Percentiles rank a stretch among this genome's conserved stretches.
Evolutionary conservation across 2,113 vertebrate species (phyloP).

Genomic region (Eupsittula cactorum): DNA sequence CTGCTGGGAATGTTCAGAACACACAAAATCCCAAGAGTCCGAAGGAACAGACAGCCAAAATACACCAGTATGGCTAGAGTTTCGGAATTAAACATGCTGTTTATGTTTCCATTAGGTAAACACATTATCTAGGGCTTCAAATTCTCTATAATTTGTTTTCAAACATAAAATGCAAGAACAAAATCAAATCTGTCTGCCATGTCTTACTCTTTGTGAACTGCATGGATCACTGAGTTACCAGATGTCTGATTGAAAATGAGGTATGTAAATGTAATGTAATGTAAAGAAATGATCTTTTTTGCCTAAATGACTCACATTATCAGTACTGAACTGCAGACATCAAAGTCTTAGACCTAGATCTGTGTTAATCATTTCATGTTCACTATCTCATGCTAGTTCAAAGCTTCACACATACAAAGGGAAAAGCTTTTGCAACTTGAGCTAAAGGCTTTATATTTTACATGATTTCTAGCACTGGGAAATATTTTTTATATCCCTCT

Average conservation of each 20-base stretch:
- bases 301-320: neutral
- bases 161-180: neutral
- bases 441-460: neutral
- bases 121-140: neutral
- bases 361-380: neutral
- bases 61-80: neutral
- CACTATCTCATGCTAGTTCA: neutral
- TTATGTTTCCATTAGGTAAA: constrained; percentile 47
- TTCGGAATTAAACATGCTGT: neutral
- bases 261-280: neutral
- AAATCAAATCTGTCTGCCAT: neutral
- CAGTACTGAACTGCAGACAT: neutral
- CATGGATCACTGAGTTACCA: neutral
- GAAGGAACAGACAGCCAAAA: constrained; percentile 7
- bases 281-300: neutral
- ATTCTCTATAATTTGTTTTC: neutral
- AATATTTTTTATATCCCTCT: neutral
- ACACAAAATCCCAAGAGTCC: constrained; percentile 45
- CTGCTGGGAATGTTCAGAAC: constrained; percentile 52
- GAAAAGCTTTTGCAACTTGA: neutral
- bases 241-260: neutral
- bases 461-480: neutral
- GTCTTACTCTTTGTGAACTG: neutral
- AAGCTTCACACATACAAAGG: neutral
- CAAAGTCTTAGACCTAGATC: neutral